Percentiles rank a stretch among this genome's conserved stretches.
Evolutionary conservation across 2,113 vertebrate genomes (phyloP).

Genomic region (Daphoenositta chrysoptera): DNA sequence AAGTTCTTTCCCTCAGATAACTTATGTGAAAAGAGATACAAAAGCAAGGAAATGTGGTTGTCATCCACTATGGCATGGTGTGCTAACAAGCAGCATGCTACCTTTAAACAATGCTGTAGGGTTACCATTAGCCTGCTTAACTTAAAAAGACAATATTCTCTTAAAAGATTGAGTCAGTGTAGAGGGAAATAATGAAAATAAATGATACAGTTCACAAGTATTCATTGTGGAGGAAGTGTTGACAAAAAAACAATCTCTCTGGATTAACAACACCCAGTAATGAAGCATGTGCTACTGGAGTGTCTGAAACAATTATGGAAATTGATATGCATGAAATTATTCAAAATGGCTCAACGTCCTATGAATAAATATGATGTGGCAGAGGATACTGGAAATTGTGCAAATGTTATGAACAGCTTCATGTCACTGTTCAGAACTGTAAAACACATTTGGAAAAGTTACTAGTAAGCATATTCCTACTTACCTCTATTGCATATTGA

Average conservation of each 20-base stretch:
- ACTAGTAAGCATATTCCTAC: background rate
- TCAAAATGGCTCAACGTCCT: constrained; percentile 47
- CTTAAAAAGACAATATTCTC: constrained; percentile 1
- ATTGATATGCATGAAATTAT: constrained; percentile 60
- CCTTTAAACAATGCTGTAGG: background rate
- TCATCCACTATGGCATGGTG: background rate
- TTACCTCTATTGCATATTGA: background rate
- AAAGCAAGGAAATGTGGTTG: background rate
- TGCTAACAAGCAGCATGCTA: background rate
- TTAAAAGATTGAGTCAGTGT: background rate
- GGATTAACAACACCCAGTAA: constrained; percentile 36
- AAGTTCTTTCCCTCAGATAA: background rate
- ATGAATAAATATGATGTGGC: constrained; percentile 53
- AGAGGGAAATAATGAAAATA: constrained; percentile 40
- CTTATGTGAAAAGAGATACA: background rate
- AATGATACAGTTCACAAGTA: background rate
- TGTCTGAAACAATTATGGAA: constrained; percentile 59
- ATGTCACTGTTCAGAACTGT: background rate
- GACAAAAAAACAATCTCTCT: constrained; percentile 51
- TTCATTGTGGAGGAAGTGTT: background rate
- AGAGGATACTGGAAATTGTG: constrained; percentile 22
- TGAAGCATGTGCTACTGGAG: constrained; percentile 57
- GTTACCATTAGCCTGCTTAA: background rate
- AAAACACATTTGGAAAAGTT: background rate
- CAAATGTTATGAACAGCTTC: constrained; percentile 7